Evolutionary conservation across 2,797 vertebrate genomes (phyloP), one percentile per base, ranked within the genome.

Genomic region (Pogoniulus pusillus): DNA sequence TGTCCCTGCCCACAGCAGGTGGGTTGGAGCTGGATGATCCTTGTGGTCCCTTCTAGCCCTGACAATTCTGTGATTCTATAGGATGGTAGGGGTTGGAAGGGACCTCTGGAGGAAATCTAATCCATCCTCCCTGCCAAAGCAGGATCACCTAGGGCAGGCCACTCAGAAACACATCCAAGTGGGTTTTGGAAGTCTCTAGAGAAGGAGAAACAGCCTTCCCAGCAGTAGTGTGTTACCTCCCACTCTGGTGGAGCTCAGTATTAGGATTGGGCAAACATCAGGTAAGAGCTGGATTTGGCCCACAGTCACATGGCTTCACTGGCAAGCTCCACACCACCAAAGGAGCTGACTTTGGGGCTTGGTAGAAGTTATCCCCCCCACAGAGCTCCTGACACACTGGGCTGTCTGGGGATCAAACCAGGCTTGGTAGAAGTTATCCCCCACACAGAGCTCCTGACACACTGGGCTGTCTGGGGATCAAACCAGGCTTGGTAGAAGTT

Each of bases 241-340:
- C 62, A 12, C 5, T 4, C 10, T 49, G 43, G 24, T 19, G 39
- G n/a, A 83, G 55, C 34, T 62, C 53, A 43, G 9, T 17, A 4
- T 32, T 2, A 63, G 43, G 51, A 59, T 24, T 29, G 47, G 85
- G 30, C 12, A 63, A 75, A 79, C 27, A 22, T 7, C 6, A 35
- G 9, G 10, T 3, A 45, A 75, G 69, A 65, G 16, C 32, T 45
- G 69, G 34, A 16, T 83, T 54, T 74, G 49, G 53, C 18, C 9
- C 15, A 1, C 0, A 4, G 18, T 9, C 45, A 9, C 2, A 4
- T 0, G 35, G 71, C 35, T 47, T 22, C 11, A 0, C 65, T 57
- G 57, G 51, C 43, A 80, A 82, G 43, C 55, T 45, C 35, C 77
- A 51, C 4, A 7, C 18, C 3, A 5, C 32, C 9, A 0, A 30